Percentiles rank a stretch among this genome's conserved stretches.
These are phyloP conservation scores for Antennarius striatus DNA, from an alignment of 2,113 vertebrate species.

Conservation along the genomic window DNA sequence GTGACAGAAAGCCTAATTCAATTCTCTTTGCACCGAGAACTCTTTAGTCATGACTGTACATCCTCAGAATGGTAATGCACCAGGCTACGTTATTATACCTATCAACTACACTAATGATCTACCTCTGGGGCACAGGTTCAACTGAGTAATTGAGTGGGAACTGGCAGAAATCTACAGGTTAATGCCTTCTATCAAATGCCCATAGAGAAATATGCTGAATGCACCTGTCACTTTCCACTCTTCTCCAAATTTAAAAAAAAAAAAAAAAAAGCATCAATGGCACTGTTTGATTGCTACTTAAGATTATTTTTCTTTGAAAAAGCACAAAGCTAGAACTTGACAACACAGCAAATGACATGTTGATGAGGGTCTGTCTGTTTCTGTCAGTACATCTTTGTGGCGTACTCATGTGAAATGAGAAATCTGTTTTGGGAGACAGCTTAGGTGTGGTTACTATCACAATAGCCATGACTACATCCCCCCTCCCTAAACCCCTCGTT, in stretches of 20 bases:
- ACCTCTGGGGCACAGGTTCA: slow-evolving; percentile 63
- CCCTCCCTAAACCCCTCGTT: slow-evolving; percentile 30
- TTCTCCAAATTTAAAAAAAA: slow-evolving; percentile 36
- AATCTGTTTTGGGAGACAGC: slow-evolving; percentile 36
- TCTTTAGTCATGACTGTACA: slow-evolving; percentile 54
- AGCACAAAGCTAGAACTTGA: slow-evolving; percentile 33
- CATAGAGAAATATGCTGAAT: slow-evolving; percentile 47
- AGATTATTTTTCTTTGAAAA: slow-evolving; percentile 14
- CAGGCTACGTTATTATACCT: slow-evolving; percentile 60
- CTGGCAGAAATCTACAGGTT: slow-evolving; percentile 66
- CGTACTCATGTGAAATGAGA: slow-evolving; percentile 45
- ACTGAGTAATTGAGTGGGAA: slow-evolving; percentile 61
- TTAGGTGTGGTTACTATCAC: slow-evolving; percentile 45
- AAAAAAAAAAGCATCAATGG: not conserved
- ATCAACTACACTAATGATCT: slow-evolving; percentile 74
- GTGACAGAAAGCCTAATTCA: slow-evolving; percentile 65
- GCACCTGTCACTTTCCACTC: slow-evolving; percentile 23
- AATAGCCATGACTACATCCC: slow-evolving; percentile 22
- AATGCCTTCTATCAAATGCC: slow-evolving; percentile 61
- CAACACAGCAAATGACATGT: slow-evolving; percentile 55
- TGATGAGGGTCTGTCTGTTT: slow-evolving; percentile 44
- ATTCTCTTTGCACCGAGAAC: slow-evolving; percentile 42
- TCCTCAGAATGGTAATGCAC: slow-evolving; percentile 50
- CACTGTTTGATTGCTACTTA: slow-evolving; percentile 40
- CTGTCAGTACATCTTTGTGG: slow-evolving; percentile 36